Percentiles rank a stretch among this genome's conserved stretches.
phyloP scores from a whole-genome alignment of 1,140 invertebrate species.

The Ceratina japonica region DNA sequence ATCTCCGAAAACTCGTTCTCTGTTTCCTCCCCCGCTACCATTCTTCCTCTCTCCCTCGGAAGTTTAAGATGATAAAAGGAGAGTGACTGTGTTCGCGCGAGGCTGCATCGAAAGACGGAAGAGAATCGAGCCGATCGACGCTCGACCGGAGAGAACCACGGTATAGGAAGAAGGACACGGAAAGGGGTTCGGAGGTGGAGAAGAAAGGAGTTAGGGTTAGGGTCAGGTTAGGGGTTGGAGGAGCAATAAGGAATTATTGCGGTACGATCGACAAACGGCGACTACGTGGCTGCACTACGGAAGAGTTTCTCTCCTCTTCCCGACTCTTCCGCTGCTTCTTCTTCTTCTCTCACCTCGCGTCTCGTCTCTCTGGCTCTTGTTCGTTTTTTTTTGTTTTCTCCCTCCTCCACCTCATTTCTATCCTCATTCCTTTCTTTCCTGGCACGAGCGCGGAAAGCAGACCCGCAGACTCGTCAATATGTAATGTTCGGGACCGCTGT shows the following conservation, averaged over 20 bases:
- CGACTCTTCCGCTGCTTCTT: constrained; percentile 18
- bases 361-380: constrained; percentile 44
- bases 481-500: constrained; percentile 64
- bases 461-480: constrained; percentile 70
- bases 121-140: background rate
- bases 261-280: constrained; percentile 79
- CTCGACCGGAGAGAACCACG: background rate
- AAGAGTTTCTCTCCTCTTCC: constrained; percentile 62
- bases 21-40: background rate
- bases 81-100: background rate
- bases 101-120: constrained; percentile 1
- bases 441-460: constrained; percentile 28
- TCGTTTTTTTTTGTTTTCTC: constrained; percentile 15
- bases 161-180: constrained; percentile 5
- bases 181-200: constrained; percentile 27
- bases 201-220: constrained; percentile 63
- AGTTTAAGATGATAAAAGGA: constrained; percentile 49
- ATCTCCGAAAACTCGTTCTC: constrained; percentile 54
- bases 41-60: constrained; percentile 26
- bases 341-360: constrained; percentile 45
- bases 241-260: constrained; percentile 81
- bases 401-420: background rate
- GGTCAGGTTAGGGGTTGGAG: constrained; percentile 70
- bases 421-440: constrained; percentile 29
- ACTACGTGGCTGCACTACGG: constrained; percentile 77